phyloP scores from a whole-genome alignment of 2,797 vertebrate species.

The Spinibarbus caldwelli region DNA sequence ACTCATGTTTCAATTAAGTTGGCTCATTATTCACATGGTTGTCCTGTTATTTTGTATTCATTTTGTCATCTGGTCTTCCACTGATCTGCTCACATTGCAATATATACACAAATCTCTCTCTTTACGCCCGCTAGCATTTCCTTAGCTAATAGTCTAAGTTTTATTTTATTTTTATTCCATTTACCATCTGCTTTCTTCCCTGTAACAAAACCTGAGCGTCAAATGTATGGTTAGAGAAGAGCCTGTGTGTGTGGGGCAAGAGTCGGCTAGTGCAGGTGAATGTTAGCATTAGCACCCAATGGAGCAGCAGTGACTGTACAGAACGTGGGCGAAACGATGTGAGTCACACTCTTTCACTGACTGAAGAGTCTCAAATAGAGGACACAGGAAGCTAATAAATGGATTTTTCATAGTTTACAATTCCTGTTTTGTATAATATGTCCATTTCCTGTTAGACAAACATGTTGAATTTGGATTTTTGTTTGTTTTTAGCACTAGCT shows the following conservation, averaged over 20 bases:
- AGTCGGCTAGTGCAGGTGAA: slow-evolving; percentile 49
- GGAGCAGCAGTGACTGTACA: slow-evolving; percentile 22
- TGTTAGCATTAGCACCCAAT: slow-evolving; percentile 27
- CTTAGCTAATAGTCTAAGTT: not conserved
- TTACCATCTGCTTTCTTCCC: not conserved
- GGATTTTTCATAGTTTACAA: slow-evolving; percentile 1
- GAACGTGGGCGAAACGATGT: slow-evolving; percentile 19
- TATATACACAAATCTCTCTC: not conserved
- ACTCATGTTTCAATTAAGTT: not conserved
- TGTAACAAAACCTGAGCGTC: not conserved
- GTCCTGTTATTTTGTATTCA: not conserved
- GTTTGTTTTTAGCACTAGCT: not conserved
- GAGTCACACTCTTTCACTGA: slow-evolving; percentile 41
- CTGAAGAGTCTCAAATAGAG: slow-evolving; percentile 20
- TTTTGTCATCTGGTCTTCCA: not conserved
- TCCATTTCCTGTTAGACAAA: not conserved
- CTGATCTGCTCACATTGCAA: not conserved
- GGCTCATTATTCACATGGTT: not conserved
- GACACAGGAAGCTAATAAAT: slow-evolving; percentile 19
- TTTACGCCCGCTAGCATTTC: not conserved
- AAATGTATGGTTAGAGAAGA: not conserved
- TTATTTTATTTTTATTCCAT: not conserved
- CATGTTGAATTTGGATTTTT: not conserved
- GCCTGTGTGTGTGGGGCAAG: not conserved
- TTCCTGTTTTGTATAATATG: not conserved